These are phyloP conservation scores for Cremastinae sp. DNA, from an alignment of 2,888 invertebrate species.

Conservation along the genomic window DNA sequence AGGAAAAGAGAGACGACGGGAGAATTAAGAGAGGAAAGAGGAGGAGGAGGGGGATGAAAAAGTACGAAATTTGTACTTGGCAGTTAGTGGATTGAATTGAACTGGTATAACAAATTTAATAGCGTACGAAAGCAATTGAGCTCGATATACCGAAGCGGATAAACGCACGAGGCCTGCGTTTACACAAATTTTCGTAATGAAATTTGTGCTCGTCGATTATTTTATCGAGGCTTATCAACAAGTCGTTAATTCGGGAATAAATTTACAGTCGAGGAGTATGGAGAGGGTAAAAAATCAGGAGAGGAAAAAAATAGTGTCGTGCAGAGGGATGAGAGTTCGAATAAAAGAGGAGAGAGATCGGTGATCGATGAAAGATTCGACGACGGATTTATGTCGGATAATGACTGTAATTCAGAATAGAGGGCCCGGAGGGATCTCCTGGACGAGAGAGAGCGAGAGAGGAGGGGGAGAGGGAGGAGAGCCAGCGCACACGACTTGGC, in stretches of 20 bases:
- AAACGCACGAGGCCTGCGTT: too few species aligned
- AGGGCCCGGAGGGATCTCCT: conserved; percentile 42
- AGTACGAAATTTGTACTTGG: conserved; percentile 27
- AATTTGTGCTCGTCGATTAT: neutral
- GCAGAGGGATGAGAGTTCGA: conserved; percentile 7
- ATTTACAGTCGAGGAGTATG: too few species aligned
- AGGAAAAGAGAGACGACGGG: neutral
- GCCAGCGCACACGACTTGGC: conserved; percentile 48
- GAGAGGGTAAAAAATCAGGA: neutral
- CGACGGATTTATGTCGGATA: conserved; percentile 64
- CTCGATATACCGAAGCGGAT: neutral
- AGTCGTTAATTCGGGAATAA: too few species aligned
- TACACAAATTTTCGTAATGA: too few species aligned
- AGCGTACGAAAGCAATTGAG: neutral
- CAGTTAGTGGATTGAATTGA: conserved; percentile 31
- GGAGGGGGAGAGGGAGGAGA: conserved; percentile 31
- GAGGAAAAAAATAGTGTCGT: conserved; percentile 4
- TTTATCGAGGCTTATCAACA: neutral
- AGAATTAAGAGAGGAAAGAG: neutral
- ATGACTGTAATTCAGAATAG: conserved; percentile 62
- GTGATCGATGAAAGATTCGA: conserved; percentile 59
- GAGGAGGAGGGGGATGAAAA: neutral
- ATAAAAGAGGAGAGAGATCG: conserved; percentile 37
- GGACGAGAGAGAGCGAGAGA: conserved; percentile 30
- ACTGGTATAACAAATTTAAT: conserved; percentile 15